Percentiles rank a stretch among this genome's conserved stretches.
These are phyloP conservation scores for Dasysyrphus tricinctus DNA, from an alignment of 2,888 invertebrate genomes.

Conservation along the genomic window DNA sequence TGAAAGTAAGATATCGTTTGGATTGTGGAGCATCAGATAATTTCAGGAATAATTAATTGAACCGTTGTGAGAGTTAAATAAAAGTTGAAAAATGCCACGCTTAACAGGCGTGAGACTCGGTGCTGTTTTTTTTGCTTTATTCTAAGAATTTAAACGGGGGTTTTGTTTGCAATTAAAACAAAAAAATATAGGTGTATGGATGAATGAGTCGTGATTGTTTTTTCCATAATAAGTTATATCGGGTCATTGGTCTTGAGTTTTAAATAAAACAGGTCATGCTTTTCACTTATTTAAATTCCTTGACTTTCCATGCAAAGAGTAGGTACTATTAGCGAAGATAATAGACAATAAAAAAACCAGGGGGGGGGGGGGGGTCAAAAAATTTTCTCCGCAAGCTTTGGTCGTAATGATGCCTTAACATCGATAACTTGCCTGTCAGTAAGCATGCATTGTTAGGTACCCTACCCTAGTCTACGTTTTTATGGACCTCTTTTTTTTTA, in stretches of 20 bases:
- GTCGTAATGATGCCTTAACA: too few species aligned
- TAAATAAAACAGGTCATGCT: neutral
- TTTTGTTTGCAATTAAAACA: neutral
- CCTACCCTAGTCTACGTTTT: too few species aligned
- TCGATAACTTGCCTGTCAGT: too few species aligned
- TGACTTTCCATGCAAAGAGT: too few species aligned
- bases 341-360: too few species aligned
- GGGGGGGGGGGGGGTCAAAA: too few species aligned
- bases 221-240: neutral
- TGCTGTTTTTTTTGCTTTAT: neutral
- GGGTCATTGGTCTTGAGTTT: neutral
- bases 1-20: neutral
- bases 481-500: too few species aligned
- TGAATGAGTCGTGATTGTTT: neutral
- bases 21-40: neutral
- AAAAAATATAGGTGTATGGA: neutral
- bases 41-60: neutral
- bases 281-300: neutral
- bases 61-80: neutral
- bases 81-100: conserved; percentile 12
- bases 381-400: too few species aligned
- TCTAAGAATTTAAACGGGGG: neutral
- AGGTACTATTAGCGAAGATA: too few species aligned
- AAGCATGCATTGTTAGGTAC: too few species aligned
- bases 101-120: neutral